Evolutionary conservation across 1,140 invertebrate genomes (phyloP).

Genomic region (Andricus grossulariae): DNA sequence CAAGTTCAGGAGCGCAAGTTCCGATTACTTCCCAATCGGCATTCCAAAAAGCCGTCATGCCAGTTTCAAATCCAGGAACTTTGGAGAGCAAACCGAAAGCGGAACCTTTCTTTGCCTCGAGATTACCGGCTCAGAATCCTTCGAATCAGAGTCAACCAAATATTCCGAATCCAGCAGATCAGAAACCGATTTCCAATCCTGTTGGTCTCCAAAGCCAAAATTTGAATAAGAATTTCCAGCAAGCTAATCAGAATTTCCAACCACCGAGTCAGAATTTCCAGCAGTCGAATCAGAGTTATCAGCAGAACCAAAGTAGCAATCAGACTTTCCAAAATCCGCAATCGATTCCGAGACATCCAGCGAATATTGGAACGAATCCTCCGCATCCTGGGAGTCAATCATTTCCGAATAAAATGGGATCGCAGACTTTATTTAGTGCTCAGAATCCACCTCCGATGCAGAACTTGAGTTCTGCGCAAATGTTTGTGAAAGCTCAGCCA

Average conservation of each 20-base stretch:
- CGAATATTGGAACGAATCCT: too few species aligned
- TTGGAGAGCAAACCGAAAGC: neutral
- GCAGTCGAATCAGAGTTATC: too few species aligned
- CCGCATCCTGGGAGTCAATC: too few species aligned
- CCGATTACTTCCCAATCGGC: conserved; percentile 41
- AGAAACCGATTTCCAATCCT: neutral
- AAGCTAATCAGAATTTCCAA: too few species aligned
- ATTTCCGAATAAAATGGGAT: too few species aligned
- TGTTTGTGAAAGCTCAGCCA: neutral
- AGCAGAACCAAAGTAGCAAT: too few species aligned
- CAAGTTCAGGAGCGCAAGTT: conserved; percentile 32
- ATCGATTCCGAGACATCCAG: too few species aligned
- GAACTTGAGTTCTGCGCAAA: too few species aligned
- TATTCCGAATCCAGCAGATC: conserved; percentile 13
- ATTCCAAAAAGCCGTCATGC: neutral
- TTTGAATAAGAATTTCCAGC: neutral
- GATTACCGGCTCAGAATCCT: neutral
- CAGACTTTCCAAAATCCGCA: too few species aligned
- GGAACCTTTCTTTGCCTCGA: neutral
- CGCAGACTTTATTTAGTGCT: too few species aligned
- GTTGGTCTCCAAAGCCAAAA: neutral
- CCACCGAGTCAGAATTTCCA: neutral
- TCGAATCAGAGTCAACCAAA: conserved; percentile 11
- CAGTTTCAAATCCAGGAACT: conserved; percentile 9
- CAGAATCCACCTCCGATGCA: too few species aligned